A percentile compares a stretch with the other conserved stretches of the same genome.
phyloP scores from a whole-genome alignment of 2,888 invertebrate species.

The Aleiodes leptofemur region DNA sequence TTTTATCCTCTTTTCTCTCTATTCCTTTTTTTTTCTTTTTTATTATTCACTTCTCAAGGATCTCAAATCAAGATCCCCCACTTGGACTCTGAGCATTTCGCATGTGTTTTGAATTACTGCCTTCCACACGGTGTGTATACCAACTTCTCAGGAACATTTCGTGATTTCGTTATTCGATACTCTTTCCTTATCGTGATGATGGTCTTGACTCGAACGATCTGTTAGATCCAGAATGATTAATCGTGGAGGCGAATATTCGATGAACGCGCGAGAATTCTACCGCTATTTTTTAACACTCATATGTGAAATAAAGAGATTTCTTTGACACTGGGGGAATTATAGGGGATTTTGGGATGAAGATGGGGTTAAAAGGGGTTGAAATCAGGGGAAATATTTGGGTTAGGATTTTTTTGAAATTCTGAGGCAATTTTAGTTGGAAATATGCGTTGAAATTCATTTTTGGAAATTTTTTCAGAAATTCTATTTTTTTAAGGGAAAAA shows the following conservation, averaged over 20 bases:
- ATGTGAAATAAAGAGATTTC: no score
- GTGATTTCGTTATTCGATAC: conserved; percentile 44
- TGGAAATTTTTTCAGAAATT: no score
- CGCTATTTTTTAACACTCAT: background rate
- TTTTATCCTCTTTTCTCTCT: background rate
- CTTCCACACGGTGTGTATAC: conserved; percentile 26
- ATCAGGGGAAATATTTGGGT: no score
- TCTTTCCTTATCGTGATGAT: conserved; percentile 35
- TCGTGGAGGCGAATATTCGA: conserved; percentile 7
- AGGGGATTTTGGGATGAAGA: no score
- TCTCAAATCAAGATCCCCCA: conserved; percentile 37
- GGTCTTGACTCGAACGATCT: conserved; percentile 26
- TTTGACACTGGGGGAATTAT: no score
- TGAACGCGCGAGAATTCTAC: conserved; percentile 8
- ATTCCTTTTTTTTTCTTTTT: conserved; percentile 1
- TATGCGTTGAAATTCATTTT: no score
- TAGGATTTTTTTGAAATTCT: no score
- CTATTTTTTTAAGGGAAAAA: no score
- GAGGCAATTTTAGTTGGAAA: no score
- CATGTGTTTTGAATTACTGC: conserved; percentile 36
- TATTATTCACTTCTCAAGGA: conserved; percentile 27
- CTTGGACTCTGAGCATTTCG: conserved; percentile 21
- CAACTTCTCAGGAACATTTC: conserved; percentile 26
- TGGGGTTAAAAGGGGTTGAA: no score
- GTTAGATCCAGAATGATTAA: conserved; percentile 33